Percentiles rank a stretch among this genome's conserved stretches.
Conservation (phyloP, 2,797 vertebrate genomes). For the Sebastes alutus region DNA sequence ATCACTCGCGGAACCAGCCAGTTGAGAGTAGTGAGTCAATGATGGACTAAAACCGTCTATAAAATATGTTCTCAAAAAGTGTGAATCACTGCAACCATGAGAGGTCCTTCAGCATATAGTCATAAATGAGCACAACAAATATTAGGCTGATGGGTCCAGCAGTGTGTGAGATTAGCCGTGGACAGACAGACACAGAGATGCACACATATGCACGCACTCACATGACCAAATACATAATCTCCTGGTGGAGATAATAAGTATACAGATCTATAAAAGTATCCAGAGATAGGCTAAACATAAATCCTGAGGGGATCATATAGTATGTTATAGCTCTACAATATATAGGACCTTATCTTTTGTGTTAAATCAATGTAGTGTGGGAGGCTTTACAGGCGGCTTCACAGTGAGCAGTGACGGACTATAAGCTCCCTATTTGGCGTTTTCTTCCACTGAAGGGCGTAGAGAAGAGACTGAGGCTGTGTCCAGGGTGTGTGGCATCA, state of each 20-base stretch:
- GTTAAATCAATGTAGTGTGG: conserved; percentile 52
- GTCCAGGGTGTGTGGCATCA: conserved; percentile 69
- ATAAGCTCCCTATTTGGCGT: conserved; percentile 58
- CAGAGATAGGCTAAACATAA: not conserved
- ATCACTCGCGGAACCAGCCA: not conserved
- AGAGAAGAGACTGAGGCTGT: conserved; percentile 53
- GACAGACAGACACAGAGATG: not conserved
- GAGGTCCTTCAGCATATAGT: not conserved
- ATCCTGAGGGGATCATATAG: not conserved
- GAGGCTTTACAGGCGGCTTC: conserved; percentile 56
- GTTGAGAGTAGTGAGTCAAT: not conserved
- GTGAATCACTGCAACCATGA: not conserved
- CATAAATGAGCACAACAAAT: not conserved
- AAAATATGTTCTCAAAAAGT: not conserved
- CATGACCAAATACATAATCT: not conserved
- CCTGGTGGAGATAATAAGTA: not conserved
- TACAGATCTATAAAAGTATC: not conserved
- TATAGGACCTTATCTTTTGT: conserved; percentile 37
- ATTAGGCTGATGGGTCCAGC: not conserved
- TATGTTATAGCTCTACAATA: conserved; percentile 12
- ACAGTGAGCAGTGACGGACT: conserved; percentile 48
- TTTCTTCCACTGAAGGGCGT: conserved; percentile 51
- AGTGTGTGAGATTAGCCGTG: not conserved
- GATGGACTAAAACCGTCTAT: not conserved
- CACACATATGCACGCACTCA: not conserved